A percentile compares a stretch with the other conserved stretches of the same genome.
These are phyloP conservation scores for Heterodera carotae DNA, from an alignment of 1,140 invertebrate genomes.

Conservation along the genomic window DNA sequence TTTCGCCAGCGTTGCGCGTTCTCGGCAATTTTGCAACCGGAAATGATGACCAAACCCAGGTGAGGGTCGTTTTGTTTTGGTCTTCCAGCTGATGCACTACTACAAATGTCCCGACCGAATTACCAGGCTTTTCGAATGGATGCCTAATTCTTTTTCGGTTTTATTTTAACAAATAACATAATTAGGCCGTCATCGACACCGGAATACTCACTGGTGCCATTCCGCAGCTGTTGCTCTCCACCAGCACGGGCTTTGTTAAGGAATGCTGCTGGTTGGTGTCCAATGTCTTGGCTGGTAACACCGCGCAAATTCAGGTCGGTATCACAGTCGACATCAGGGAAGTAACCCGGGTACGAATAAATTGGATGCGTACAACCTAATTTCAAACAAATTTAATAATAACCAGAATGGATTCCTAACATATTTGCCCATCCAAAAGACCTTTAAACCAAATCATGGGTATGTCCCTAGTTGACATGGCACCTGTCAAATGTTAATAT, in stretches of 20 bases:
- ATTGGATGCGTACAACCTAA: too few species aligned
- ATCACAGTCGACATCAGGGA: too few species aligned
- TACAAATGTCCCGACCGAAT: too few species aligned
- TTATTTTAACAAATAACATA: neutral
- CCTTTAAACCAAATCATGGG: too few species aligned
- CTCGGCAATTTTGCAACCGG: conserved; percentile 51
- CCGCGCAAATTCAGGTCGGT: conserved; percentile 36
- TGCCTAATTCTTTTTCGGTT: conserved; percentile 5
- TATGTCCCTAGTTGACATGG: too few species aligned
- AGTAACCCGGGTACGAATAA: too few species aligned
- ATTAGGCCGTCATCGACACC: conserved; percentile 40
- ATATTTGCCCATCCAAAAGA: too few species aligned
- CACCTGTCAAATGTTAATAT: too few species aligned
- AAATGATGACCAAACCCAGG: conserved; percentile 37
- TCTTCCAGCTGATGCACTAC: too few species aligned
- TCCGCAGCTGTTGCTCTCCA: conserved; percentile 18
- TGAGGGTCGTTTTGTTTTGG: conserved; percentile 15
- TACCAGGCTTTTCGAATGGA: too few species aligned
- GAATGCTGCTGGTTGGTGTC: conserved; percentile 45
- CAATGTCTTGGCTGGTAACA: conserved; percentile 44
- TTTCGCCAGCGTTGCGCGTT: conserved; percentile 44
- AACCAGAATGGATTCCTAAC: too few species aligned
- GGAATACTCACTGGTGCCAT: conserved; percentile 34
- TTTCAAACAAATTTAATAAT: too few species aligned
- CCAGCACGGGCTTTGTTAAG: conserved; percentile 30